A percentile compares a stretch with the other conserved stretches of the same genome.
Conservation (phyloP, 2,888 invertebrate species). For the Metalampra italica region DNA sequence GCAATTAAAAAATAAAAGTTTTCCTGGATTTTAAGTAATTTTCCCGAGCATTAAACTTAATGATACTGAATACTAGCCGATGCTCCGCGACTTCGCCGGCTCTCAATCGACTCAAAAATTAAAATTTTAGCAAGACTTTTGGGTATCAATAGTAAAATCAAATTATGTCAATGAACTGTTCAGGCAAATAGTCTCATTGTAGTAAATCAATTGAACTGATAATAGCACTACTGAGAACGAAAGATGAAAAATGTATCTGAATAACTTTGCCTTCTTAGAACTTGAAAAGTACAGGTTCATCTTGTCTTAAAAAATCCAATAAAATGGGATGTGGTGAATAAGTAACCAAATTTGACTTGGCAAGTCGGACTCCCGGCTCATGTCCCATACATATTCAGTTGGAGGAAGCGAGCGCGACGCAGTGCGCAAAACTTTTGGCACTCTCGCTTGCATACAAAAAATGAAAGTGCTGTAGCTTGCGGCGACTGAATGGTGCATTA, state of each 20-base stretch:
- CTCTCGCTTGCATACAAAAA: slow-evolving; percentile 74
- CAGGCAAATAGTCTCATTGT: no score
- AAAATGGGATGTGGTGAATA: slow-evolving; percentile 52
- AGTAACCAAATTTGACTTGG: slow-evolving; percentile 66
- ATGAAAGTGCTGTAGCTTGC: slow-evolving; percentile 57
- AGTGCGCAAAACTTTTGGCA: slow-evolving; percentile 77
- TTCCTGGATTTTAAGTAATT: no score
- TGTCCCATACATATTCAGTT: slow-evolving; percentile 64
- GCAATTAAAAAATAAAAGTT: no score
- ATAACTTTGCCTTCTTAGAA: neutral
- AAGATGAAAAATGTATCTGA: neutral
- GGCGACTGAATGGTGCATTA: slow-evolving; percentile 51
- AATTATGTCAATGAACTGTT: no score
- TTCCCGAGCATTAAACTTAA: no score
- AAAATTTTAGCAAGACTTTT: no score
- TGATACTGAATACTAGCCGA: no score
- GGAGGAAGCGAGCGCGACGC: slow-evolving; percentile 31
- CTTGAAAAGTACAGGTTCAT: neutral
- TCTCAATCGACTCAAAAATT: no score
- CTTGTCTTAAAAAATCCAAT: slow-evolving; percentile 36
- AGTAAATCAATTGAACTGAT: no score
- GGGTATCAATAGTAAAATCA: no score
- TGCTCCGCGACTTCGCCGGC: no score
- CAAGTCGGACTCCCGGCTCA: slow-evolving; percentile 38
- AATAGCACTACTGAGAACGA: no score